Percentiles rank a stretch among this genome's conserved stretches.
Conservation (phyloP, 2,113 vertebrate species). For the Nesogale talazaci region DNA sequence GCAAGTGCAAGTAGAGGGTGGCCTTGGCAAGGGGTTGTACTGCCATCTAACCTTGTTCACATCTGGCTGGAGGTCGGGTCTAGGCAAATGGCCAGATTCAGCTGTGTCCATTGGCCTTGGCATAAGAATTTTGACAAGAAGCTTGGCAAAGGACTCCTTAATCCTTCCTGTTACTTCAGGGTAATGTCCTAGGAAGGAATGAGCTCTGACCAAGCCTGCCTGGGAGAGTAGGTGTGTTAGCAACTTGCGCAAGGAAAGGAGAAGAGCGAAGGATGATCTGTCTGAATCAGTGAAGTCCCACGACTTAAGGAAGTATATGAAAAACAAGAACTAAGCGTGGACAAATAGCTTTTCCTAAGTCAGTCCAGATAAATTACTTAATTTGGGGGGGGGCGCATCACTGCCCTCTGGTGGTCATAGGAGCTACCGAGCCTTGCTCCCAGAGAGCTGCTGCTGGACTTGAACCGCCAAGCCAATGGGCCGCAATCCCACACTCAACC, state of each 20-base stretch:
- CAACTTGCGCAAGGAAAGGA: not conserved
- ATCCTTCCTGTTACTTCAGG: too few relatives aligned
- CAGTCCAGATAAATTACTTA: not conserved
- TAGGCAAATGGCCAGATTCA: constrained; percentile 37
- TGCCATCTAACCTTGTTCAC: constrained; percentile 33
- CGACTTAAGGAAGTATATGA: not conserved
- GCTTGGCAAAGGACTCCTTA: not conserved
- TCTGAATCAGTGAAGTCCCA: not conserved
- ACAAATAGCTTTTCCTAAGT: not conserved
- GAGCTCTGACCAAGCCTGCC: too few relatives aligned
- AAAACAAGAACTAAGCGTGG: not conserved
- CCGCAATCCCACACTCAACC: too few relatives aligned
- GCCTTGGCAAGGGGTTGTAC: fast-evolving
- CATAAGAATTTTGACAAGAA: constrained; percentile 35
- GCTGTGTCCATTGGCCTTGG: constrained; percentile 21
- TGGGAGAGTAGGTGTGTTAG: too few relatives aligned
- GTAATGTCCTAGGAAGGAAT: too few relatives aligned
- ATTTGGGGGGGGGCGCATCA: too few relatives aligned
- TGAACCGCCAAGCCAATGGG: too few relatives aligned
- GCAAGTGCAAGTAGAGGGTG: not conserved
- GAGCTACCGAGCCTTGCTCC: too few relatives aligned
- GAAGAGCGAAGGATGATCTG: not conserved
- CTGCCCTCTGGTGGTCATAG: too few relatives aligned
- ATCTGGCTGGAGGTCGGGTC: not conserved
- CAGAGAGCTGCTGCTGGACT: too few relatives aligned